phyloP scores from a whole-genome alignment of 2,113 vertebrate species.

The Ancistrus triradiatus region DNA sequence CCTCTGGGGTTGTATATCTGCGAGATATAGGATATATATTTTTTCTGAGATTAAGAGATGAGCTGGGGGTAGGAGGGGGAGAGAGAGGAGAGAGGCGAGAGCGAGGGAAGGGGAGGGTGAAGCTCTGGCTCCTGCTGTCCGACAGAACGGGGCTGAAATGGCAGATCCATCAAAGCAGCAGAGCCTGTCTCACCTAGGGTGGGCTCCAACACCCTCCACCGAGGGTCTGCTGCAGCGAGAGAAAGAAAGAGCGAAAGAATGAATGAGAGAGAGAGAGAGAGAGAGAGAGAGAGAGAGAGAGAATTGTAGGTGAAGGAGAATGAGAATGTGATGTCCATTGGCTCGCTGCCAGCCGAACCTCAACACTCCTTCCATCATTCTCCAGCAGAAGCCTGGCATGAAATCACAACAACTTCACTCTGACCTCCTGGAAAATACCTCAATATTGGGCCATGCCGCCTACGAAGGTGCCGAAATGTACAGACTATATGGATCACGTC shows the following conservation, averaged over 20 bases:
- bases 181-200: slow-evolving; percentile 65
- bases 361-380: slow-evolving; percentile 65
- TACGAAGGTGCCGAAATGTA: background rate
- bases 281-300: slow-evolving; percentile 15
- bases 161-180: slow-evolving; percentile 69
- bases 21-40: slow-evolving; percentile 51
- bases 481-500: background rate
- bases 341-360: slow-evolving; percentile 62
- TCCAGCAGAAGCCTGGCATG: slow-evolving; percentile 56
- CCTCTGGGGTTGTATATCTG: slow-evolving; percentile 47
- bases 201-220: slow-evolving; percentile 49
- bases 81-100: slow-evolving; percentile 4
- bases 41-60: slow-evolving; percentile 50
- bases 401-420: slow-evolving; percentile 64
- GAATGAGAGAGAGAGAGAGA: slow-evolving; percentile 28
- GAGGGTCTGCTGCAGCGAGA: slow-evolving; percentile 22
- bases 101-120: slow-evolving; percentile 46
- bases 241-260: slow-evolving; percentile 20
- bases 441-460: slow-evolving; percentile 23
- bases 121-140: slow-evolving; percentile 62
- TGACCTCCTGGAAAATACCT: slow-evolving; percentile 34
- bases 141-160: slow-evolving; percentile 60
- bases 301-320: slow-evolving; percentile 1
- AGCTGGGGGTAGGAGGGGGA: slow-evolving; percentile 27
- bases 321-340: slow-evolving; percentile 54